A percentile compares a stretch with the other conserved stretches of the same genome.
These are phyloP conservation scores for Falco naumanni DNA, from an alignment of 2,797 vertebrate species.

Conservation along the genomic window DNA sequence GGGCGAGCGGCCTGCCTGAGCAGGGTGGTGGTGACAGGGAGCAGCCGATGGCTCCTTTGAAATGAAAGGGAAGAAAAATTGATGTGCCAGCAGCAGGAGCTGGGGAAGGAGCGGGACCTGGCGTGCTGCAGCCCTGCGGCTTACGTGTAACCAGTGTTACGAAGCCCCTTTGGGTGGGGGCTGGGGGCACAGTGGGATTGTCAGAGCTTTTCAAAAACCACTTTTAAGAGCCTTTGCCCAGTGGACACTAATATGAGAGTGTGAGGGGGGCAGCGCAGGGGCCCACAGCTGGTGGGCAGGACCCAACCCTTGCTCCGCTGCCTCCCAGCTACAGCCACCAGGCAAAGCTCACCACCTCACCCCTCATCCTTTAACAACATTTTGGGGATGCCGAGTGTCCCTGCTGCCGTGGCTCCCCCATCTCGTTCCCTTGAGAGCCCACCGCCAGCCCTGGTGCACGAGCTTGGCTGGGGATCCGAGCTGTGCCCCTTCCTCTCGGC, in stretches of 20 bases:
- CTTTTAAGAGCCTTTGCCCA: not conserved
- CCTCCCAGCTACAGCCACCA: not conserved
- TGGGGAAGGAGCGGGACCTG: too few species aligned
- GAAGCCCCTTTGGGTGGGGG: not conserved
- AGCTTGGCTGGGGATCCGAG: rapidly evolving
- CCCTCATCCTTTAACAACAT: rapidly evolving
- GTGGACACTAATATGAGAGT: not conserved
- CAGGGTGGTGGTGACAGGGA: not conserved
- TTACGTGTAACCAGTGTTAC: rapidly evolving
- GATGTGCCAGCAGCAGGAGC: too few species aligned
- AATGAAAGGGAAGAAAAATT: too few species aligned
- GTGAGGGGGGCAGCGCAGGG: not conserved
- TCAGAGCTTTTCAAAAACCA: rapidly evolving
- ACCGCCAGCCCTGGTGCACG: rapidly evolving
- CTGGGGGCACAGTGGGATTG: not conserved
- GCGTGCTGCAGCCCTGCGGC: not conserved
- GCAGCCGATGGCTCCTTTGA: not conserved
- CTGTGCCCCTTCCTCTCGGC: rapidly evolving
- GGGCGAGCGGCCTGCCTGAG: too few species aligned
- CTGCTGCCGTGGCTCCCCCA: not conserved
- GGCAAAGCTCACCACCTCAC: not conserved
- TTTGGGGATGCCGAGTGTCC: not conserved
- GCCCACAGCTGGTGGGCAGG: not conserved
- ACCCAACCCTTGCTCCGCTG: too few species aligned
- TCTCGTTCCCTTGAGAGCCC: not conserved